Evolutionary conservation across 2,888 invertebrate genomes (phyloP), one percentile per base, ranked within the genome.

Genomic region (Andrena bicolor): DNA sequence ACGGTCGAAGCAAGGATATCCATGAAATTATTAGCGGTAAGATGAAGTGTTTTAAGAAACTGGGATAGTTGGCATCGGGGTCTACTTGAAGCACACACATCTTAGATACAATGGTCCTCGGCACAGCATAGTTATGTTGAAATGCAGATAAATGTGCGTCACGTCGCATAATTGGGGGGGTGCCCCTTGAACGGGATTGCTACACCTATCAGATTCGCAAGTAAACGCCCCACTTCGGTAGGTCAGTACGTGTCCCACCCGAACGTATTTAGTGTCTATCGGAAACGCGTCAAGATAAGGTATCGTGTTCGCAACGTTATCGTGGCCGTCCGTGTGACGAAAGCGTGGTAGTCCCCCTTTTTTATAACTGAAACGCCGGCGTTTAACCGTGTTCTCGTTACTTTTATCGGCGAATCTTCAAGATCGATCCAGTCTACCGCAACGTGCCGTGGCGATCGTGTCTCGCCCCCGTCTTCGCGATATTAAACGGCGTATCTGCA

Each of bases 391-490:
- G 81, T 23, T 70, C 69, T 63, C 77, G 79, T 78, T 75, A 81
- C 64, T 82, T 84, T 89, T 84, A 89, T 89, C 89, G 82, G 60
- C 69, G 76, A 82, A 89, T 83, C 80, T 77, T 60, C 26, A 82
- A 86, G 79, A 72, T 77, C 78, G 83, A 73, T 84, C 75, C 87
- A 89, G 89, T 89, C 80, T 63, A 58, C 48, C 78, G 70, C 65
- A 73, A 86, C 76, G 64, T 77, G 79, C 69, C 84, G 86, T 5
- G 56, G 53, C 5, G 80, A 72, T 76, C 84, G 85, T 74, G 51
- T 84, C 85, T 84, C 85, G 80, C 51, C 70, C 70, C 63, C 51
- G 63, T 23, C 23, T 13, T 10, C 41, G 60, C 32, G 23, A 56
- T 4, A 23, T 56, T 77, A 51, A 68, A 53, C 61, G 32, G 3